Evolutionary conservation across 2,797 vertebrate species (phyloP).

Genomic region (Hylomyscus alleni): DNA sequence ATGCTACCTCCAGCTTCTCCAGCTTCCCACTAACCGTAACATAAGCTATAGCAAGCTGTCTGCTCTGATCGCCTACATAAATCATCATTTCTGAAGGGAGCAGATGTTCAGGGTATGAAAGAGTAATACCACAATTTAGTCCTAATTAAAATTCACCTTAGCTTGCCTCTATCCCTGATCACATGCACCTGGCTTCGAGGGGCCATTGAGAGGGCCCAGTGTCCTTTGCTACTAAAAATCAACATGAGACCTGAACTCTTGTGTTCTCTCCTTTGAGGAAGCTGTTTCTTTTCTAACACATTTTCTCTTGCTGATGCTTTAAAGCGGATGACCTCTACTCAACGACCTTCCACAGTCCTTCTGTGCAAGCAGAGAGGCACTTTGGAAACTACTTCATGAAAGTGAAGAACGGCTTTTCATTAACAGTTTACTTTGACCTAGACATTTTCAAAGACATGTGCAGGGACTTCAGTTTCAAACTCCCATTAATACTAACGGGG

Average conservation of each 20-base stretch:
- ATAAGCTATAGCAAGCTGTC: conserved; percentile 95
- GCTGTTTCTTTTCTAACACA: conserved; percentile 68
- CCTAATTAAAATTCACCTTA: conserved; percentile 97
- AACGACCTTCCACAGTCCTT: conserved; percentile 60
- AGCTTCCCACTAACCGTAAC: conserved; percentile 91
- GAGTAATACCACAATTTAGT: conserved; percentile 96
- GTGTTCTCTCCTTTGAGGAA: conserved; percentile 57
- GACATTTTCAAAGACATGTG: conserved; percentile 65
- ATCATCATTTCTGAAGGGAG: conserved; percentile 95
- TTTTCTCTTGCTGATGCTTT: conserved; percentile 60
- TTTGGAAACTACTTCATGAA: conserved; percentile 68
- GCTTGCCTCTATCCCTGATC: conserved; percentile 91
- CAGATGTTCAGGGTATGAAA: conserved; percentile 94
- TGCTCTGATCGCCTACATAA: conserved; percentile 94
- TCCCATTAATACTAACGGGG: conserved; percentile 77
- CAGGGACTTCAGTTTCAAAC: conserved; percentile 70
- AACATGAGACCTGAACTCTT: conserved; percentile 75
- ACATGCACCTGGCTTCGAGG: conserved; percentile 86
- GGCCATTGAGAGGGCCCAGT: conserved; percentile 83
- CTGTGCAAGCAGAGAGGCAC: not conserved
- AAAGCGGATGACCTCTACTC: conserved; percentile 80
- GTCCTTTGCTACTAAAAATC: conserved; percentile 84
- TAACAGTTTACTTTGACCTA: conserved; percentile 69
- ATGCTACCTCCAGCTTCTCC: conserved; percentile 89
- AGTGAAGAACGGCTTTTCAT: conserved; percentile 68